Evolutionary conservation across 2,113 vertebrate species (phyloP), one percentile per base, ranked within the genome.

Genomic region (Asarcornis scutulata): DNA sequence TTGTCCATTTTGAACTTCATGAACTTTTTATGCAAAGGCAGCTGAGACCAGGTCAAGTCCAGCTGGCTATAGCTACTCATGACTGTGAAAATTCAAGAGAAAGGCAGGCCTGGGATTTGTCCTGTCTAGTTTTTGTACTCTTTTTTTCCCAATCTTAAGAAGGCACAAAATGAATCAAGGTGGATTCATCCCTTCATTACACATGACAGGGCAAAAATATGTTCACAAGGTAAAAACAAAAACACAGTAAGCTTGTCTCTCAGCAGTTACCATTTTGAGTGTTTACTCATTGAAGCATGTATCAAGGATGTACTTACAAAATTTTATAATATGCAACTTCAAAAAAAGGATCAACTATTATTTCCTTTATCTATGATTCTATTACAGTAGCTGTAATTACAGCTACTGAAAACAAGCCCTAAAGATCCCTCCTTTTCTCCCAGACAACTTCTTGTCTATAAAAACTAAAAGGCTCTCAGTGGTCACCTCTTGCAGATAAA

Each of bases 391-490:
- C 46, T 89, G 38, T 52, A 34, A 87, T 88, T 63, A 88, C 80
- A 78, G 76, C 32, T 74, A 53, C 40, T 91, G 76, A 86, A 79
- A 23, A 80, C 25, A n/a, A 44, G 21, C 20, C 17, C 56, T 29
- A n/a, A 2, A 66, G 60, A n/a, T 1, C 2, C 5, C 4, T 53
- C 40, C 18, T 72, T 68, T 75, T 23, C 10, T 4, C 18, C 11
- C 21, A 46, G 36, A 69, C 66, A 92, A 77, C 80, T 72, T 95
- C 14, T 32, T 82, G 78, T 52, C 62, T 87, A 81, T 91, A 96
- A 92, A 97, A 89, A 59, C 60, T 77, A 68, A 86, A 87, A 94
- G 80, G 38, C 64, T 97, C 75, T 89, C 84, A 67, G 11, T 1
- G 42, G 83, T 83, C 91, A 96, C 52, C 67, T 93, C 68, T 77